Base-by-base conservation (phyloP, 2,797 vertebrate species). In the Cyclopterus lumpus region DNA sequence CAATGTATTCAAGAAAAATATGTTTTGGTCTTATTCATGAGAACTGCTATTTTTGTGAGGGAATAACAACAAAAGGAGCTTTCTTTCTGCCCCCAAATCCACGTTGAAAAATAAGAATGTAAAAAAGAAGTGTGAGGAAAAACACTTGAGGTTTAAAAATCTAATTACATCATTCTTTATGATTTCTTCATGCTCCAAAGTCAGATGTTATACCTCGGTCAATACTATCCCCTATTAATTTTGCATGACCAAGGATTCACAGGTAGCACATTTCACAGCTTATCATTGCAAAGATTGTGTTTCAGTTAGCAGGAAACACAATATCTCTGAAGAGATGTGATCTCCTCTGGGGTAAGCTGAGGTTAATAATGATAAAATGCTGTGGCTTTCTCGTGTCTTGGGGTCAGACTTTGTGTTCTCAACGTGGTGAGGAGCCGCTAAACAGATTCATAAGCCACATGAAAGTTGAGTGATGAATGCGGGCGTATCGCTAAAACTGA, bases 221-320 rank as follows among this genome's bases (percentile, higher is more conserved):
- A 86, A 79, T 82, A 86, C 77, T 81, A 59, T 86, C 67, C 30
- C 67, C 62, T 53, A 91, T 93, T 81, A 86, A 94, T 92, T 87
- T 94, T 93, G 91, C 75, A 93, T 93, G 89, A 63, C 64, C 64
- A 58, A 77, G 68, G 82, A 89, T 90, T 93, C 88, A 86, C 83
- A 89, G 88, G 91, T 90, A 83, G 91, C 88, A 88, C 71, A 88
- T 93, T 93, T 94, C 92, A 90, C 90, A 92, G 91, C 87, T 92
- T 86, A 77, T 88, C 80, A 20, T 88, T 72, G 78, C 77, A 73
- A 86, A 85, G 89, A 89, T 92, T 79, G 77, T 82, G 90, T 94
- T 94, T 89, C 92, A 81, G 80, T 85, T 88, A 51, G 84, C 59
- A 48, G 67, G 91, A 91, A 92, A 91, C 75, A 72, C 73, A 71